phyloP scores from a whole-genome alignment of 37 sponge, comb jelly and placozoan genomes.

The Ephydatia muelleri region DNA sequence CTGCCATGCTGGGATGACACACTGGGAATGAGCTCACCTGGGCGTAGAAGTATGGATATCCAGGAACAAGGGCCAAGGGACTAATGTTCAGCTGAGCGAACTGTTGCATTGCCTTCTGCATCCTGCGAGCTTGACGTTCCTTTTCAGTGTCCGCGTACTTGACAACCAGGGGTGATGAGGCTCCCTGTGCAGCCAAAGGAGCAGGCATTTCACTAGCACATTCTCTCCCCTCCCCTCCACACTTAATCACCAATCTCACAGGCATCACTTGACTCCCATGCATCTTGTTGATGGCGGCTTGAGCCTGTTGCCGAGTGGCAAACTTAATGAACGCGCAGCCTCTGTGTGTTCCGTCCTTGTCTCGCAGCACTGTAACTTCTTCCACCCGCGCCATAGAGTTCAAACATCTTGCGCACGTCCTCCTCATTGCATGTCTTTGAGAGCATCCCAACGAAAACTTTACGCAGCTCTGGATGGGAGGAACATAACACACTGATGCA shows the following conservation, averaged over 20 bases:
- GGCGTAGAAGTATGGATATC: constrained; percentile 38
- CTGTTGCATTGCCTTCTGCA: constrained; percentile 89
- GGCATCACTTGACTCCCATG: constrained; percentile 91
- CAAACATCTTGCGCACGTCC: constrained; percentile 83
- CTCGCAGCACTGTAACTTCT: constrained; percentile 87
- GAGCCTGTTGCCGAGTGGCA: constrained; percentile 75
- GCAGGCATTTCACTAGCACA: too few relatives aligned
- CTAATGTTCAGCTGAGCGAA: constrained; percentile 69
- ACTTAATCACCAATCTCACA: constrained; percentile 36
- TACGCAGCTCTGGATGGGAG: constrained; percentile 85
- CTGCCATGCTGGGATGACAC: neutral
- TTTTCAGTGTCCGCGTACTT: constrained; percentile 93
- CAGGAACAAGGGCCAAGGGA: constrained; percentile 40
- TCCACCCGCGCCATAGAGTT: constrained; percentile 89
- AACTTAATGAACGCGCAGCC: constrained; percentile 97
- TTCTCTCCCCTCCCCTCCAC: constrained; percentile 10
- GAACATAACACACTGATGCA: too few relatives aligned
- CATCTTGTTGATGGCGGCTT: constrained; percentile 90
- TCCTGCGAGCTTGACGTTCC: constrained; percentile 74
- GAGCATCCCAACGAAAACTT: constrained; percentile 98
- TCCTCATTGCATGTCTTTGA: constrained; percentile 82
- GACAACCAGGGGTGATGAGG: constrained; percentile 83
- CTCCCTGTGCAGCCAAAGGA: constrained; percentile 50
- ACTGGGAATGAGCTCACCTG: constrained; percentile 38
- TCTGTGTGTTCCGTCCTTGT: constrained; percentile 83